These are phyloP conservation scores for Cheilosia vernalis DNA, from an alignment of 2,888 invertebrate species.

Conservation along the genomic window DNA sequence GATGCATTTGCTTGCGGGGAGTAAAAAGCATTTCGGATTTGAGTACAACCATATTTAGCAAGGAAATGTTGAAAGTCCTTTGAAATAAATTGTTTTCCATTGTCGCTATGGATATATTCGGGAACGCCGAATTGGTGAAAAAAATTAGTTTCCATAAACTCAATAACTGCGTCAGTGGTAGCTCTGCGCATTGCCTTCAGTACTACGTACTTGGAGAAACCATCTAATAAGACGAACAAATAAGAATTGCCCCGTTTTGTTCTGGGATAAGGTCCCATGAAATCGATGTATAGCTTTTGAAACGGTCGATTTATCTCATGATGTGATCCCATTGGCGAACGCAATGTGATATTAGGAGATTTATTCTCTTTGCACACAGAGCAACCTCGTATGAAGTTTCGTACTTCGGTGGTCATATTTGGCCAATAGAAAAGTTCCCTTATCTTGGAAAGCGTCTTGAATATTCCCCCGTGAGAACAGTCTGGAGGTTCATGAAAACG, in stretches of 20 bases:
- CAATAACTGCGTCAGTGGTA: neutral
- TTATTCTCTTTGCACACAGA: constrained; percentile 2
- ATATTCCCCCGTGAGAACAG: too few relatives aligned
- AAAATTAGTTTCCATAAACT: neutral
- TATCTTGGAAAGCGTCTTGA: too few relatives aligned
- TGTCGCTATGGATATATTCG: too few relatives aligned
- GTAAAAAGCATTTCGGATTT: too few relatives aligned
- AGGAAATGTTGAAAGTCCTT: too few relatives aligned
- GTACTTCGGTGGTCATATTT: constrained; percentile 1
- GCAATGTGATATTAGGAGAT: neutral
- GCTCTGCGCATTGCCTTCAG: constrained; percentile 5
- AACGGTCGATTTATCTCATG: neutral
- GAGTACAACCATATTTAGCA: too few relatives aligned
- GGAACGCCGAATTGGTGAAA: constrained; percentile 2
- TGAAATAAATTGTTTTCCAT: too few relatives aligned
- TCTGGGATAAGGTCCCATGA: constrained; percentile 19
- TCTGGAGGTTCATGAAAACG: too few relatives aligned
- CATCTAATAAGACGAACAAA: constrained; percentile 22
- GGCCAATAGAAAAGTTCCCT: constrained; percentile 7
- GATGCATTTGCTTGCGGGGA: too few relatives aligned
- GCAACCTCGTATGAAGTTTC: neutral
- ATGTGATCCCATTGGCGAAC: neutral
- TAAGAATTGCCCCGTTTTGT: constrained; percentile 5
- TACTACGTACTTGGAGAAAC: neutral
- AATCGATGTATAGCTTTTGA: neutral